phyloP scores from a whole-genome alignment of 2,113 vertebrate genomes.

The Cryptomyrus ogoouensis region DNA sequence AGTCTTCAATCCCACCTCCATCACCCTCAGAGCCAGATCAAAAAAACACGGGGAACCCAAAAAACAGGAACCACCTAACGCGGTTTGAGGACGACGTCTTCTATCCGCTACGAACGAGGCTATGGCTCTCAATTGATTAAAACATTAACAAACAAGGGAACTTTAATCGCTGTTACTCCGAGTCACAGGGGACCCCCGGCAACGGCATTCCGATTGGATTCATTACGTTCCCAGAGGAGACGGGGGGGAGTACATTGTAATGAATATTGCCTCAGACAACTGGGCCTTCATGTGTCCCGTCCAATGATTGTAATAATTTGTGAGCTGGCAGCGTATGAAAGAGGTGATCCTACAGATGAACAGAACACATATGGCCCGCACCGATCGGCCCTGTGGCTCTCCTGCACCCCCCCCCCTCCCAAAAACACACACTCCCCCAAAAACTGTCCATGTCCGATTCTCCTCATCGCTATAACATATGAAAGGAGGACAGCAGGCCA shows the following conservation, averaged over 20 bases:
- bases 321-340: conserved; percentile 9
- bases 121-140: background rate
- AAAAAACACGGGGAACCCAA: no score
- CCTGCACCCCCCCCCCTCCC: background rate
- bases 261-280: conserved; percentile 20
- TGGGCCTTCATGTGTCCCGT: conserved; percentile 1
- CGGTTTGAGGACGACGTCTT: background rate
- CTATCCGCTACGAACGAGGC: background rate
- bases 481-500: conserved; percentile 9
- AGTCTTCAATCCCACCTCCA: background rate
- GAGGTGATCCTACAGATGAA: background rate
- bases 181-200: background rate
- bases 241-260: background rate
- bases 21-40: background rate
- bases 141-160: conserved; percentile 15
- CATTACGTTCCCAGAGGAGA: background rate
- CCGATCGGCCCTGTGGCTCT: background rate
- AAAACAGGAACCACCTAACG: background rate
- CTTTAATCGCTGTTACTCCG: background rate
- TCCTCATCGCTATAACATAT: conserved; percentile 31
- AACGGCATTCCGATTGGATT: background rate
- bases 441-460: background rate
- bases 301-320: conserved; percentile 16
- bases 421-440: background rate
- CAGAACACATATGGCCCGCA: conserved; percentile 13